Evolutionary conservation across 2,888 invertebrate genomes (phyloP).

Genomic region (Pyrocoelia pectoralis): DNA sequence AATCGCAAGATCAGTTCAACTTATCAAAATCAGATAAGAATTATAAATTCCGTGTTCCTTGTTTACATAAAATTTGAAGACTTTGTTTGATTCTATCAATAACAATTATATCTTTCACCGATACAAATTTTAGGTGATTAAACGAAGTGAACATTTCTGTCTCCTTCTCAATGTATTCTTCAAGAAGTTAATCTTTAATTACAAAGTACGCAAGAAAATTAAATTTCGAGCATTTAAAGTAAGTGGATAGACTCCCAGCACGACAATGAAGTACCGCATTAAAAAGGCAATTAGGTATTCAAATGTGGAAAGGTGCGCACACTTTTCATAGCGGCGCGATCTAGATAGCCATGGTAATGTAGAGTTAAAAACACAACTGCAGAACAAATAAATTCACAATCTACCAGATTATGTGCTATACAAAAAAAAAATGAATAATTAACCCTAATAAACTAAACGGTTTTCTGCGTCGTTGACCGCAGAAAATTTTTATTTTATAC

Average conservation of each 20-base stretch:
- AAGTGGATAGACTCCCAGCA: slow-evolving; percentile 31
- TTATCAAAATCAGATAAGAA: slow-evolving; percentile 2
- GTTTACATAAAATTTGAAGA: neutral
- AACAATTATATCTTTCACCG: too few relatives aligned
- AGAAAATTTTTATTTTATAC: neutral
- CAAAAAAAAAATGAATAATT: slow-evolving; percentile 27
- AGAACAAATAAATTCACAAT: slow-evolving; percentile 33
- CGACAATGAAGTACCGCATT: slow-evolving; percentile 36
- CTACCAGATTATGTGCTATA: slow-evolving; percentile 28
- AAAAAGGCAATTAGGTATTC: slow-evolving; percentile 40
- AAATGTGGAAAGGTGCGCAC: slow-evolving; percentile 41
- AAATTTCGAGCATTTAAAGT: slow-evolving; percentile 34
- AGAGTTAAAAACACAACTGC: slow-evolving; percentile 34
- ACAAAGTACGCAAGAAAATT: slow-evolving; percentile 37
- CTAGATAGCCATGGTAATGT: slow-evolving; percentile 41
- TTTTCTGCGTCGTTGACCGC: slow-evolving; percentile 11
- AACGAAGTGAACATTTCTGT: too few relatives aligned
- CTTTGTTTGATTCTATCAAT: neutral
- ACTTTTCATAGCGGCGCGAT: slow-evolving; percentile 41
- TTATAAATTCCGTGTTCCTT: neutral
- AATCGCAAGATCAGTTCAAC: slow-evolving; percentile 3
- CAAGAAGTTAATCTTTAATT: slow-evolving; percentile 38
- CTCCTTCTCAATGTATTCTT: slow-evolving; percentile 1
- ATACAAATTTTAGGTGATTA: too few relatives aligned
- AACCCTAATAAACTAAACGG: slow-evolving; percentile 13